Base-by-base conservation (phyloP, 2,797 vertebrate genomes). In the Takifugu ocellatus region DNA sequence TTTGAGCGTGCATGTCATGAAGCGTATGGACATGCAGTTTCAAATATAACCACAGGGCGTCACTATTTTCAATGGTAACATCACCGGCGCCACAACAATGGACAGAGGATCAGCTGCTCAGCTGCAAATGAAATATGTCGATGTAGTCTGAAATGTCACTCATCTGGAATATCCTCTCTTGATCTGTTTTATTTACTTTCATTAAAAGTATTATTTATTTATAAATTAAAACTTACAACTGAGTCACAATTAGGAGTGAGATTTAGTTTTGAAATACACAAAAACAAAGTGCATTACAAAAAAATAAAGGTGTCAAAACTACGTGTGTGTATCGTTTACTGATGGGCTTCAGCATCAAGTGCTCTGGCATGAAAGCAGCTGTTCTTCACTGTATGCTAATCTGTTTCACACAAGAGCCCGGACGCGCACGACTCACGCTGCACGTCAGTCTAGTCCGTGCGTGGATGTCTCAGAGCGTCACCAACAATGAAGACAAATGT, bases 311-410 rank as follows among this genome's bases (percentile, higher is more conserved):
- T 33, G 33, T 33, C 33, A 33, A 33, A 33, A 33, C 33, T 10
- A 33, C 8, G 33, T 33, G 9, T 17, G 16, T n/a, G 42, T 16
- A 16, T 43, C 5, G 42, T 15, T n/a, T 2, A n/a, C 10, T 10
- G 16, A 45, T 17, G 43, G 5, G 44, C 44, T n/a, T n/a, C 44
- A 45, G 44, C n/a, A 45, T 45, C 44, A n/a, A 42, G 61, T 69
- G 31, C 5, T 3, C 6, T 3, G 33, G 17, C 61, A 55, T 49
- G 78, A 90, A 84, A 81, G 83, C 63, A 29, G 46, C 77, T 76
- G 72, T 85, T 90, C 84, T 89, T 77, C 70, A 29, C 10, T 49
- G 82, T 90, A 83, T 90, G 86, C 61, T 81, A 88, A 90, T 49
- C 47, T 46, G 17, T 46, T 17, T 25, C 46, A 5, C 46, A 5